These are phyloP conservation scores for Noctua comes DNA, from an alignment of 2,888 invertebrate genomes.

Conservation along the genomic window DNA sequence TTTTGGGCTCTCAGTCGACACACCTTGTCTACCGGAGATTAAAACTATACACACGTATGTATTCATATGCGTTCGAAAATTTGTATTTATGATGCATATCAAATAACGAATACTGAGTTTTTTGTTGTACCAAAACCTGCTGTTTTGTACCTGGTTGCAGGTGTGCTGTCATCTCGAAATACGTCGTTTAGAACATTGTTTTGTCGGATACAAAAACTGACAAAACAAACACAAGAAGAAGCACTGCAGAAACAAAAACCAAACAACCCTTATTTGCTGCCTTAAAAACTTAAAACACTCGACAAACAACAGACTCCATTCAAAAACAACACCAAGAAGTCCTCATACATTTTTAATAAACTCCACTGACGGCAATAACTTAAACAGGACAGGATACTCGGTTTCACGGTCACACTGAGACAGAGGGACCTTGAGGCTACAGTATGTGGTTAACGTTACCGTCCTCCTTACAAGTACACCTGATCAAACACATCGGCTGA, in stretches of 20 bases:
- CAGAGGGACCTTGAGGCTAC: conserved; percentile 80
- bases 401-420: conserved; percentile 83
- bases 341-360: conserved; percentile 60
- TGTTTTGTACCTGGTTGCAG: conserved; percentile 24
- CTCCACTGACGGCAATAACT: conserved; percentile 68
- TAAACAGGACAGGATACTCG: conserved; percentile 71
- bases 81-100: conserved; percentile 55
- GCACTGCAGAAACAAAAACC: conserved; percentile 30
- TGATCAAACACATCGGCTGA: conserved; percentile 89
- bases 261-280: conserved; percentile 29
- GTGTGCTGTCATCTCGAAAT: conserved; percentile 24
- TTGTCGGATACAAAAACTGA: conserved; percentile 19
- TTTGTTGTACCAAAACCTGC: conserved; percentile 45
- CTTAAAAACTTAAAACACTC: conserved; percentile 31
- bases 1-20: conserved; percentile 60
- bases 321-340: conserved; percentile 54
- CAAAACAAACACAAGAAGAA: conserved; percentile 30
- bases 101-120: conserved; percentile 44
- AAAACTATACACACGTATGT: conserved; percentile 55
- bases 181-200: conserved; percentile 12
- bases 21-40: conserved; percentile 58
- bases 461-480: conserved; percentile 81
- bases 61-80: conserved; percentile 41
- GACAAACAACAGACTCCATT: conserved; percentile 32
- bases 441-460: conserved; percentile 80